These are phyloP conservation scores for Periphyllus acericola DNA, from an alignment of 2,888 invertebrate species.

Conservation along the genomic window DNA sequence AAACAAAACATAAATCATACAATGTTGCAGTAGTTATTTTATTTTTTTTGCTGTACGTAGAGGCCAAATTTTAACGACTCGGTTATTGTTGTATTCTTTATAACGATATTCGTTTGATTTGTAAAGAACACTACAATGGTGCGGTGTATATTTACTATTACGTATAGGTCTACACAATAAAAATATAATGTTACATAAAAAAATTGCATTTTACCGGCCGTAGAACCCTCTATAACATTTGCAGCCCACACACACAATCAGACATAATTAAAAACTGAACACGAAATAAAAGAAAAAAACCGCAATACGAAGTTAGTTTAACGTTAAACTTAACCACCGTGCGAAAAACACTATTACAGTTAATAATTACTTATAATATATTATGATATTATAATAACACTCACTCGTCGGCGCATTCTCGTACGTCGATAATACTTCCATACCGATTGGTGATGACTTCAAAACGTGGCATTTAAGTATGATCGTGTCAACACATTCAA, in stretches of 20 bases:
- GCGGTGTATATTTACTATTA: not conserved
- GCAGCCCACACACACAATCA: not conserved
- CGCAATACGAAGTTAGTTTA: not conserved
- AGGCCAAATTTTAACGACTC: slow-evolving; percentile 35
- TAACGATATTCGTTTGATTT: slow-evolving; percentile 4
- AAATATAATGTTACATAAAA: not conserved
- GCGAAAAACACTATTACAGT: too few species aligned
- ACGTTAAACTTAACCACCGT: not conserved
- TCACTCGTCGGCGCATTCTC: slow-evolving; percentile 60
- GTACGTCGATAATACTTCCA: slow-evolving; percentile 62
- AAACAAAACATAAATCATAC: slow-evolving; percentile 26
- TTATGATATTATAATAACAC: slow-evolving; percentile 15
- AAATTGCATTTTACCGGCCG: not conserved
- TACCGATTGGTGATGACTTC: slow-evolving; percentile 62
- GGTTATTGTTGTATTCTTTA: not conserved
- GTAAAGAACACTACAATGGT: slow-evolving; percentile 2
- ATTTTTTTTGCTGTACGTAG: not conserved
- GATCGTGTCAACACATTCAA: slow-evolving; percentile 23
- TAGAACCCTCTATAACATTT: not conserved
- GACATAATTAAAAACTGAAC: not conserved
- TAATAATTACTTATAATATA: not conserved
- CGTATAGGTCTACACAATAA: not conserved
- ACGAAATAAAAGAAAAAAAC: not conserved
- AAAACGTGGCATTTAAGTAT: slow-evolving; percentile 58
- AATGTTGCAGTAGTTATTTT: not conserved